Conservation (phyloP, 2,888 invertebrate genomes). For the Agrotis ipsilon region DNA sequence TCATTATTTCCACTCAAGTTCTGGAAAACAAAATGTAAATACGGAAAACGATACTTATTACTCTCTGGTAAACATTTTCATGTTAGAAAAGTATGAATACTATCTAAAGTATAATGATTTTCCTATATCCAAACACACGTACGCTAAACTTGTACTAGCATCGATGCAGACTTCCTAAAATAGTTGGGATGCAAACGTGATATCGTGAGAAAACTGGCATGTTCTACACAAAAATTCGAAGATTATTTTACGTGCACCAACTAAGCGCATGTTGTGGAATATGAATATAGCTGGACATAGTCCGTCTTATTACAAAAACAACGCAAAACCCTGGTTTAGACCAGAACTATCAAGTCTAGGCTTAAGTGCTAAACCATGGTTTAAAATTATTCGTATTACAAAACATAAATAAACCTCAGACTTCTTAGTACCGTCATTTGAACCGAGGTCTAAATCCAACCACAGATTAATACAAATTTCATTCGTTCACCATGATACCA, state of each 20-base stretch:
- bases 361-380: too few species aligned
- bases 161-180: constrained; percentile 13
- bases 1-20: constrained; percentile 42
- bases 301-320: too few species aligned
- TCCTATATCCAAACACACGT: background rate
- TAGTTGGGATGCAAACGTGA: constrained; percentile 13
- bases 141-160: background rate
- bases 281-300: too few species aligned
- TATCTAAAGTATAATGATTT: constrained; percentile 5
- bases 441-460: too few species aligned
- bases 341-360: too few species aligned
- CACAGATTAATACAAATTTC: too few species aligned
- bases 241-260: background rate
- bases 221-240: background rate
- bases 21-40: constrained; percentile 28
- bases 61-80: constrained; percentile 1
- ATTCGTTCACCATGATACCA: too few species aligned
- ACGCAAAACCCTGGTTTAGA: too few species aligned
- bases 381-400: too few species aligned
- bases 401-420: too few species aligned
- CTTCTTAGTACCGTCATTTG: too few species aligned
- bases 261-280: background rate
- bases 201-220: background rate
- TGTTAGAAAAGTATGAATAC: constrained; percentile 2
- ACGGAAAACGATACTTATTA: constrained; percentile 4